phyloP scores from a whole-genome alignment of 2,797 vertebrate genomes.

The Chaetodon trifasciatus region DNA sequence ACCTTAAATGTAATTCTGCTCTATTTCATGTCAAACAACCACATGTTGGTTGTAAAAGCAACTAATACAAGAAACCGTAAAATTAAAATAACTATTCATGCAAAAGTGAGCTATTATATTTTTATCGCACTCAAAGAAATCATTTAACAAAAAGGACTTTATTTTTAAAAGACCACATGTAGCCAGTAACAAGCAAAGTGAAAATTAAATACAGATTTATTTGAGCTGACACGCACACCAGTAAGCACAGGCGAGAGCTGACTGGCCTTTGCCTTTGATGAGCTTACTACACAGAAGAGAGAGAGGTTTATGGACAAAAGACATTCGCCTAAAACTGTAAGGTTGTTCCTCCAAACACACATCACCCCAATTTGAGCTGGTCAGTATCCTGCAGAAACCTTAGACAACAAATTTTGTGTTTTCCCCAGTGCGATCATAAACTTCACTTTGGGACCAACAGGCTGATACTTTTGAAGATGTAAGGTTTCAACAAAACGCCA shows the following conservation, averaged over 20 bases:
- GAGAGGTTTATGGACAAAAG: conserved; percentile 43
- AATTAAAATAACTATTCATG: not conserved
- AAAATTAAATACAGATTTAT: conserved; percentile 79
- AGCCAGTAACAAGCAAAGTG: conserved; percentile 70
- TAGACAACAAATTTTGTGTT: not conserved
- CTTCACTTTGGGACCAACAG: not conserved
- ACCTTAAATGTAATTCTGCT: not conserved
- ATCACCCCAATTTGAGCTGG: conserved; percentile 3
- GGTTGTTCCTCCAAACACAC: conserved; percentile 35
- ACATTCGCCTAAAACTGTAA: conserved; percentile 31
- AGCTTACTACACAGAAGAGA: conserved; percentile 42
- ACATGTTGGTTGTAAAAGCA: not conserved
- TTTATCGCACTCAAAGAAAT: conserved; percentile 24
- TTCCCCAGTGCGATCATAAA: conserved; percentile 11
- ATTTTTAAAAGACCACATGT: conserved; percentile 76
- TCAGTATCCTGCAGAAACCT: conserved; percentile 33
- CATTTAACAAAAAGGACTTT: conserved; percentile 73
- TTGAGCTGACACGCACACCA: conserved; percentile 45
- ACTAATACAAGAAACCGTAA: not conserved
- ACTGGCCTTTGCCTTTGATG: conserved; percentile 30
- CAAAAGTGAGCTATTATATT: not conserved
- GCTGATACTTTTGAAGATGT: conserved; percentile 2
- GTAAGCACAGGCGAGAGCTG: conserved; percentile 38
- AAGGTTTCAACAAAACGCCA: conserved; percentile 44
- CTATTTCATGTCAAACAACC: not conserved